These are phyloP conservation scores for Pyxicephalus adspersus DNA, from an alignment of 2,113 vertebrate genomes.

Conservation along the genomic window DNA sequence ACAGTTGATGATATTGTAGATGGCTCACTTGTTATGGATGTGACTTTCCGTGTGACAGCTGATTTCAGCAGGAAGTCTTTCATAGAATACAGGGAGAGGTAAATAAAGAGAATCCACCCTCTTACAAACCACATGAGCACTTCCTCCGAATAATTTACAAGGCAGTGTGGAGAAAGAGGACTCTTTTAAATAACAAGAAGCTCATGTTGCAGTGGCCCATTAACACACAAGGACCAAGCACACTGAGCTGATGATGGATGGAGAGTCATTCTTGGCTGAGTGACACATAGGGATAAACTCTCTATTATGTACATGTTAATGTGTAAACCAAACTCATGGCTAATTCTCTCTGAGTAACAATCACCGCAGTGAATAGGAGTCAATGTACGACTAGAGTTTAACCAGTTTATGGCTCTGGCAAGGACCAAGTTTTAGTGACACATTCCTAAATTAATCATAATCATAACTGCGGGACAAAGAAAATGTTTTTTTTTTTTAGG, in stretches of 20 bases:
- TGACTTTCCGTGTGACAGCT: not conserved
- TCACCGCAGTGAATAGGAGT: conserved; percentile 32
- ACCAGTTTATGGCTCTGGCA: not conserved
- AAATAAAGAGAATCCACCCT: not conserved
- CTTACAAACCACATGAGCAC: not conserved
- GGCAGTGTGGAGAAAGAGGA: conserved; percentile 55
- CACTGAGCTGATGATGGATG: conserved; percentile 47
- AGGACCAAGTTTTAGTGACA: no score
- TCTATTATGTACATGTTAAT: conserved; percentile 42
- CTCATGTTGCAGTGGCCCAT: not conserved
- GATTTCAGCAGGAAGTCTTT: not conserved
- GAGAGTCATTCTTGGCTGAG: conserved; percentile 48
- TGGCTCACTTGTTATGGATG: not conserved
- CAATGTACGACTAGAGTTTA: not conserved
- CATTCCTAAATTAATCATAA: no score
- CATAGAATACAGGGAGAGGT: not conserved
- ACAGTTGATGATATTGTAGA: no score
- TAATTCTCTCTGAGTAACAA: conserved; percentile 8
- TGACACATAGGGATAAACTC: conserved; percentile 41
- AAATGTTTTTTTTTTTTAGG: no score
- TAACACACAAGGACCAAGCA: conserved; percentile 1
- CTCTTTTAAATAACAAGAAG: conserved; percentile 51
- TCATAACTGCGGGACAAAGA: no score
- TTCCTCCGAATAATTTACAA: conserved; percentile 58
- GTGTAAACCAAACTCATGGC: conserved; percentile 44